phyloP scores from a whole-genome alignment of 2,888 invertebrate species.

The Tupiocoris notatus region DNA sequence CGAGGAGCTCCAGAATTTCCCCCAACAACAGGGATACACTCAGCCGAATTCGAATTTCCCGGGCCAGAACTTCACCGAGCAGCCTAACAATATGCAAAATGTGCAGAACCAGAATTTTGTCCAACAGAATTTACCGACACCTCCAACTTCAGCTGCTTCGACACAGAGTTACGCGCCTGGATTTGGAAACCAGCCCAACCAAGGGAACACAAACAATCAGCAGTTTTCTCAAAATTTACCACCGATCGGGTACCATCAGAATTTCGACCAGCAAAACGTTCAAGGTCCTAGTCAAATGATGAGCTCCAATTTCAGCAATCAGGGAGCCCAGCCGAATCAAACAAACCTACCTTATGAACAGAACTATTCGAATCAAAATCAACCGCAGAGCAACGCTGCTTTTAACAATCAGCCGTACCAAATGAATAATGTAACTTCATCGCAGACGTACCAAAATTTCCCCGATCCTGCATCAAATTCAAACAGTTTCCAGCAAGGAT shows the following conservation, averaged over 20 bases:
- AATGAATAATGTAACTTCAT: not conserved
- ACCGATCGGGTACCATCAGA: not conserved
- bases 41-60: slow-evolving; percentile 2
- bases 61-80: not conserved
- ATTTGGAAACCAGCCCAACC: not conserved
- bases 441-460: slow-evolving; percentile 11
- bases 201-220: not conserved
- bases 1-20: not conserved
- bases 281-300: not conserved
- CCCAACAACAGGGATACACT: not conserved
- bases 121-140: not conserved
- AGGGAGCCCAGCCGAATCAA: not conserved
- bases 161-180: slow-evolving; percentile 11
- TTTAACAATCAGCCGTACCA: not conserved
- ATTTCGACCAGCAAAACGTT: not conserved
- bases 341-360: not conserved
- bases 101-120: not conserved
- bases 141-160: not conserved
- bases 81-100: slow-evolving; percentile 12
- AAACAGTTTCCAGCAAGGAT: slow-evolving; percentile 7
- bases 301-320: not conserved
- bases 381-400: not conserved
- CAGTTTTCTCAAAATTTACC: not conserved
- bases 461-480: not conserved
- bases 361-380: not conserved